Evolutionary conservation across 1,140 invertebrate genomes (phyloP).

Genomic region (Battus philenor): DNA sequence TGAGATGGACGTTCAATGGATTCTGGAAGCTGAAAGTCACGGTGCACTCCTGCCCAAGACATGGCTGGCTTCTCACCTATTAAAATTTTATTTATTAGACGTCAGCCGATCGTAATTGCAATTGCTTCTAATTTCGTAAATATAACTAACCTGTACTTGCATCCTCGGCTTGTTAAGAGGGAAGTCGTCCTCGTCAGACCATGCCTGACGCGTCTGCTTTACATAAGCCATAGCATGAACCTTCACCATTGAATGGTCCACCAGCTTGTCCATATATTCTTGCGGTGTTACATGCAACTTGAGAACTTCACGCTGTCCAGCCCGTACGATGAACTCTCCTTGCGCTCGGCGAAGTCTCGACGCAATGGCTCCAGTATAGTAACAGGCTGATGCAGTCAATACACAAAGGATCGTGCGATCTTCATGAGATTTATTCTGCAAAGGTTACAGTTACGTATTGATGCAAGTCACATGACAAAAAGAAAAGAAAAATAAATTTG

Average conservation of each 20-base stretch:
- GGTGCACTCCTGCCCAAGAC: constrained; percentile 63
- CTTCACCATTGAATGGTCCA: constrained; percentile 83
- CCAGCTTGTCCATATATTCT: constrained; percentile 82
- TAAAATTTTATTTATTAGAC: constrained; percentile 12
- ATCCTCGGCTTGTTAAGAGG: constrained; percentile 79
- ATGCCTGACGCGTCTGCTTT: constrained; percentile 81
- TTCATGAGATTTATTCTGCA: constrained; percentile 80
- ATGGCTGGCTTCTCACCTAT: constrained; percentile 69
- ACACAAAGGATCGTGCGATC: constrained; percentile 79
- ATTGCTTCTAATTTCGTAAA: neutral
- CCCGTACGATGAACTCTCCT: constrained; percentile 77
- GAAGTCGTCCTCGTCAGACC: constrained; percentile 84
- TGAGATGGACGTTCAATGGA: constrained; percentile 78
- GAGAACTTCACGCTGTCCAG: constrained; percentile 74
- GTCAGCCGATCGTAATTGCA: neutral
- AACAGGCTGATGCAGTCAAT: constrained; percentile 79
- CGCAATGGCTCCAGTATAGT: constrained; percentile 83
- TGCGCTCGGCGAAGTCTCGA: constrained; percentile 80
- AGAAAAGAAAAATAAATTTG: too few relatives aligned
- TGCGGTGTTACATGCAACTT: constrained; percentile 74
- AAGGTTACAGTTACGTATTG: too few relatives aligned
- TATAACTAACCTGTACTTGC: constrained; percentile 66
- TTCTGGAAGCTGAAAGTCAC: constrained; percentile 81
- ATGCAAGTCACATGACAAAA: too few relatives aligned
- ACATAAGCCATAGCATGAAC: constrained; percentile 82